Evolutionary conservation across 2,888 invertebrate genomes (phyloP).

Genomic region (Idaea dimidiata): DNA sequence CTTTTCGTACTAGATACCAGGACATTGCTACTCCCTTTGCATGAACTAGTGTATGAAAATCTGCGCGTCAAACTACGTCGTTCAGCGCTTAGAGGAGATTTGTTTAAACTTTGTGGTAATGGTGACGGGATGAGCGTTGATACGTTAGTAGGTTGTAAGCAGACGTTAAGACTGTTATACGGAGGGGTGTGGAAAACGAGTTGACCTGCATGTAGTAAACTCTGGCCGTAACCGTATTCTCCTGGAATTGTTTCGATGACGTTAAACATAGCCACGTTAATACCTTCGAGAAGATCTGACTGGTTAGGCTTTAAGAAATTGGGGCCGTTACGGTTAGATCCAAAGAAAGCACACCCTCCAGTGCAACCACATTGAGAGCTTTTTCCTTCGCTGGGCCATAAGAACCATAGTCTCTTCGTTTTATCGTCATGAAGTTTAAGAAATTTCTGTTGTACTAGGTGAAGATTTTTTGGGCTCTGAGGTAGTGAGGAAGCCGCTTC

Average conservation of each 20-base stretch:
- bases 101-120: slow-evolving; percentile 61
- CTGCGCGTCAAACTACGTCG: slow-evolving; percentile 68
- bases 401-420: slow-evolving; percentile 94
- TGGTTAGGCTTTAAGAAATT: slow-evolving; percentile 93
- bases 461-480: slow-evolving; percentile 87
- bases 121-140: slow-evolving; percentile 69
- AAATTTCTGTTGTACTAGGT: slow-evolving; percentile 90
- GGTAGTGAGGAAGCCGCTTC: slow-evolving; percentile 93
- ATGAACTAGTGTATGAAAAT: slow-evolving; percentile 73
- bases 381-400: slow-evolving; percentile 91
- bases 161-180: slow-evolving; percentile 89
- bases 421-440: slow-evolving; percentile 91
- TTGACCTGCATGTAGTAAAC: slow-evolving; percentile 92
- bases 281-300: slow-evolving; percentile 89
- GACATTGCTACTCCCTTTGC: slow-evolving; percentile 68
- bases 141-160: slow-evolving; percentile 84
- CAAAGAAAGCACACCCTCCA: slow-evolving; percentile 97
- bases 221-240: slow-evolving; percentile 96
- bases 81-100: slow-evolving; percentile 67
- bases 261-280: slow-evolving; percentile 90
- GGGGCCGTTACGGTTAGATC: slow-evolving; percentile 92
- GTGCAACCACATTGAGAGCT: slow-evolving; percentile 94
- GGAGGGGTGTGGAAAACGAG: slow-evolving; percentile 95
- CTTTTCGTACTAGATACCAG: slow-evolving; percentile 73
- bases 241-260: slow-evolving; percentile 85